Percentiles rank a stretch among this genome's conserved stretches.
phyloP scores from a whole-genome alignment of 2,113 vertebrate genomes.

The Aptenodytes forsteri region DNA sequence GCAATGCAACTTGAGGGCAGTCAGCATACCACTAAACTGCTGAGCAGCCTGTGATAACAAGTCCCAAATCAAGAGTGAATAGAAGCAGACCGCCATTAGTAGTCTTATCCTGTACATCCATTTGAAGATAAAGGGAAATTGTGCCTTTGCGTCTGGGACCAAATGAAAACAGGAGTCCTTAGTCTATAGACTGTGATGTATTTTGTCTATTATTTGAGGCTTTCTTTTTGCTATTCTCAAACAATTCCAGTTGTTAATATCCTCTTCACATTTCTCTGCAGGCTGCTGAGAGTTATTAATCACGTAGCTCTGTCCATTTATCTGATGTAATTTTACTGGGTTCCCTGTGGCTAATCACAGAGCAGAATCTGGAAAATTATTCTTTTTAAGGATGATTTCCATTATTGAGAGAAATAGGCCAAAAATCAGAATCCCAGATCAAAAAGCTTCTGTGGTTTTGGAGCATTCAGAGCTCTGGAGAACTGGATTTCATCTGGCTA shows the following conservation, averaged over 20 bases:
- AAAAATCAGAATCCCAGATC: neutral
- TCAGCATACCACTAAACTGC: neutral
- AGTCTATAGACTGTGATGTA: neutral
- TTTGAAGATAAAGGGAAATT: neutral
- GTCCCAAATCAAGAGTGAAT: neutral
- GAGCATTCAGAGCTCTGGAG: neutral
- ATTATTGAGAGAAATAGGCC: neutral
- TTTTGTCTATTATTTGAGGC: neutral
- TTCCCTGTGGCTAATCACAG: conserved; percentile 27
- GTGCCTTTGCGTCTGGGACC: neutral
- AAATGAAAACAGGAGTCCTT: neutral
- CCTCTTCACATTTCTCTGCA: conserved; percentile 1
- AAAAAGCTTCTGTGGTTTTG: neutral
- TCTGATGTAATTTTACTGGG: neutral
- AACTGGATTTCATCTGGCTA: conserved; percentile 7
- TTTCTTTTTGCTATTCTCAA: neutral
- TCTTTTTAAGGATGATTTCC: neutral
- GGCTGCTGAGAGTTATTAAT: conserved; percentile 11
- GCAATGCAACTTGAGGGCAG: neutral
- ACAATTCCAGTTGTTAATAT: neutral
- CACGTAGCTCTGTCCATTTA: neutral
- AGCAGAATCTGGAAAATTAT: neutral
- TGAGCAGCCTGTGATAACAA: neutral
- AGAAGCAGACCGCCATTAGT: neutral
- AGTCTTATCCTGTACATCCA: neutral